Evolutionary conservation across 2,797 vertebrate species (phyloP), one percentile per base, ranked within the genome.

Genomic region (Mormyrops boulengeri): DNA sequence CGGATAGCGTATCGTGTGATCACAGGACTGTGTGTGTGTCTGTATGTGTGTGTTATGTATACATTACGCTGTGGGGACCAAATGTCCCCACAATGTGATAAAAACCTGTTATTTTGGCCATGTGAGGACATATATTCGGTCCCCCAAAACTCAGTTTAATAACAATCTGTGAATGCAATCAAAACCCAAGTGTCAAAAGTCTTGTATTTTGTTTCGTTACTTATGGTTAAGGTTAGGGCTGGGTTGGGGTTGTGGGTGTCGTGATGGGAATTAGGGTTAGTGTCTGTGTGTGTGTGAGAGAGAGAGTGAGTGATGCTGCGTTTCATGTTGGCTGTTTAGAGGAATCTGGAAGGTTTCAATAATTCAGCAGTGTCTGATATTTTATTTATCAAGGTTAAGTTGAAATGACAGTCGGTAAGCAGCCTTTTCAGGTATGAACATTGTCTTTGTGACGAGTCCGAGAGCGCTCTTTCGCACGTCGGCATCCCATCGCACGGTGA

Each of bases 361-460:
- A 85, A 85, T 85, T 85, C 84, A 85, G 50, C 4, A 85, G 84
- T 11, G 26, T 26, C 47, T 85, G 47, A 85, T 85, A 50, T 85
- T 52, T 85, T 85, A 85, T 85, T 85, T 85, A 85, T 85, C 84
- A 85, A 85, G 84, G 84, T 85, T 85, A 85, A 85, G 84, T 85
- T 85, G 19, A 85, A 85, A 85, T 85, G 84, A 85, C 84, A 85
- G 84, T 30, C 22, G 12, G n/a, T n/a, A 53, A 17, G 49, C 22
- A 53, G 47, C 19, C 7, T 34, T 85, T 49, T 14, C 3, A 12
- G 50, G 22, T 44, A 1, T 44, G 73, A 80, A 50, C 38, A 26
- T 14, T 30, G 47, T 85, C 47, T 30, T 85, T 26, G n/a, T 30
- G 47, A 30, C 0, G 22, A 26, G 47, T 53, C 34, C 4, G 49